These are phyloP conservation scores for Lepetodrilus schrolli DNA, from an alignment of 2,888 invertebrate genomes.

Conservation along the genomic window DNA sequence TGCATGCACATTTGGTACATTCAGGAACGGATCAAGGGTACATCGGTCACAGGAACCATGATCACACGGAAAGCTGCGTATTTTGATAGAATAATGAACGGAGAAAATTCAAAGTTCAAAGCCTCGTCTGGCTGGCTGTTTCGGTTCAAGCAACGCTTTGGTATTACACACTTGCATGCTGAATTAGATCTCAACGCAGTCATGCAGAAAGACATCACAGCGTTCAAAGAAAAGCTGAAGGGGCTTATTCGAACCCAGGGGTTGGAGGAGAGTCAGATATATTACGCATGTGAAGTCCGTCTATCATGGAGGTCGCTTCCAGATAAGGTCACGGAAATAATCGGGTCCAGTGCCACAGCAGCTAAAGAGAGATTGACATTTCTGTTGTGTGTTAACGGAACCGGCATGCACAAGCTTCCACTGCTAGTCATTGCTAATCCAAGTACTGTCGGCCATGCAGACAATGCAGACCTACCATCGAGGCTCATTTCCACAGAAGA, in stretches of 20 bases:
- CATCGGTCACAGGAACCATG: neutral
- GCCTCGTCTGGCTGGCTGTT: conserved; percentile 35
- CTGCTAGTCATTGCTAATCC: conserved; percentile 28
- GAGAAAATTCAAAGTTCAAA: conserved; percentile 29
- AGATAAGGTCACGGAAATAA: neutral
- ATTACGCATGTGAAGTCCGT: conserved; percentile 30
- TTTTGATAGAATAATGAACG: conserved; percentile 27
- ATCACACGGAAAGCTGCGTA: conserved; percentile 31
- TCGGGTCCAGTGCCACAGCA: neutral
- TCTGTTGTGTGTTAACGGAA: conserved; percentile 31
- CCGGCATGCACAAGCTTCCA: conserved; percentile 28
- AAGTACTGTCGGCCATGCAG: neutral
- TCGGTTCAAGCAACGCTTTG: conserved; percentile 35
- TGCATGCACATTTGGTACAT: conserved; percentile 20
- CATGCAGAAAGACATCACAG: conserved; percentile 14
- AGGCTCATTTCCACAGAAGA: neutral
- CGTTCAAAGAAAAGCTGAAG: conserved; percentile 1
- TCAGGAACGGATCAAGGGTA: conserved; percentile 20
- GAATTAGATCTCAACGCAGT: conserved; percentile 14
- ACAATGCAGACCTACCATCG: conserved; percentile 8
- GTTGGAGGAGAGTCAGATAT: conserved; percentile 26
- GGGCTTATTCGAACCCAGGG: neutral
- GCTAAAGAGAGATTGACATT: conserved; percentile 19
- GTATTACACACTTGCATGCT: conserved; percentile 22
- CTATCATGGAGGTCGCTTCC: neutral